phyloP scores from a whole-genome alignment of 2,797 vertebrate species.

The Syndactyla subalaris region DNA sequence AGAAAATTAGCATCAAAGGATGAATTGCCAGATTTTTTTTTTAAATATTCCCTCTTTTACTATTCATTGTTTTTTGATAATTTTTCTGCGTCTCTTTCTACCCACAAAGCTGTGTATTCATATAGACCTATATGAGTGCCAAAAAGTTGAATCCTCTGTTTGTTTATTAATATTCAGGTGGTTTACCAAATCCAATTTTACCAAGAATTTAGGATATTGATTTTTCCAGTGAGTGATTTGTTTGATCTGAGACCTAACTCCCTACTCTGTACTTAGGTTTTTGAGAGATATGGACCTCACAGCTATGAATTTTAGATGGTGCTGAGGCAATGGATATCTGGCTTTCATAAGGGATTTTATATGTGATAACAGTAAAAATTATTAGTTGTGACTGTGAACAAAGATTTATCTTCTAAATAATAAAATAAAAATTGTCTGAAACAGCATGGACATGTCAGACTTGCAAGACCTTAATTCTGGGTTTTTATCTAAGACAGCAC shows the following conservation, averaged over 20 bases:
- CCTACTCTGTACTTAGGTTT: background rate
- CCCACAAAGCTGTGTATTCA: background rate
- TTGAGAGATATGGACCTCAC: background rate
- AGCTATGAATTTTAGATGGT: background rate
- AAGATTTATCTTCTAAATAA: background rate
- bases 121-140: background rate
- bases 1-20: background rate
- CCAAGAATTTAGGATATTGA: background rate
- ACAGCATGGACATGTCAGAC: background rate
- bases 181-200: background rate
- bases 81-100: background rate
- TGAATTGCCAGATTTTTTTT: background rate
- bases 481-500: background rate
- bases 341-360: background rate
- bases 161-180: background rate
- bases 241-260: background rate
- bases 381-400: background rate
- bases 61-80: background rate
- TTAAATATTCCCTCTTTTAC: background rate
- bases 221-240: background rate
- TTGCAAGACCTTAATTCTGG: background rate
- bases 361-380: background rate
- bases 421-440: background rate
- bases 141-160: background rate
- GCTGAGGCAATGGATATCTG: background rate